These are phyloP conservation scores for Cistogaster globosa DNA, from an alignment of 2,888 invertebrate species.

Conservation along the genomic window DNA sequence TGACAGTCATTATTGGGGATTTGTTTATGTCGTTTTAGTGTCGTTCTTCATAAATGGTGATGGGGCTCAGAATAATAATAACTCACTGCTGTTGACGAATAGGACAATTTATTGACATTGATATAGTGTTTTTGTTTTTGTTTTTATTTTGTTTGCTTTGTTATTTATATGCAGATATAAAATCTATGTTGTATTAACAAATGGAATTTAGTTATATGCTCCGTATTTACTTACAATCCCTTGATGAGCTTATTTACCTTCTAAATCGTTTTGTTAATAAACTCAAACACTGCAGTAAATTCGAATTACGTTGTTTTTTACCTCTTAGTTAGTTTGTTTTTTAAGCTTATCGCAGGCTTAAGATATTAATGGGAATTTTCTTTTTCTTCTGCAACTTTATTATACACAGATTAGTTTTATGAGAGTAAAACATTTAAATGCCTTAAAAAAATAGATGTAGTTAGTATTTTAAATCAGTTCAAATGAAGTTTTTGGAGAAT, in stretches of 20 bases:
- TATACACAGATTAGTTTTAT: too few species aligned
- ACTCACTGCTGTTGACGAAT: too few species aligned
- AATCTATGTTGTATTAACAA: slow-evolving; percentile 28
- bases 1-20: slow-evolving; percentile 68
- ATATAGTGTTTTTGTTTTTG: slow-evolving; percentile 30
- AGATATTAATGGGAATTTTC: slow-evolving; percentile 30
- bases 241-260: slow-evolving; percentile 8
- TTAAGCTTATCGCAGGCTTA: slow-evolving; percentile 25
- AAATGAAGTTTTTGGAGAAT: too few species aligned
- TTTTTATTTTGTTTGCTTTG: slow-evolving; percentile 13
- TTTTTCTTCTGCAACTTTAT: neutral
- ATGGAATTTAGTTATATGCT: neutral
- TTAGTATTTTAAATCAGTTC: too few species aligned
- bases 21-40: slow-evolving; percentile 50
- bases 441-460: too few species aligned
- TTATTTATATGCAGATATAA: slow-evolving; percentile 12
- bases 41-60: slow-evolving; percentile 16
- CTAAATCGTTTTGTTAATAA: slow-evolving; percentile 1
- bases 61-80: slow-evolving; percentile 27
- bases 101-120: slow-evolving; percentile 58
- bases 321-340: neutral
- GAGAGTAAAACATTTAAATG: too few species aligned
- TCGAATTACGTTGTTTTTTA: neutral
- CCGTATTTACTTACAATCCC: slow-evolving; percentile 21
- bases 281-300: slow-evolving; percentile 22